phyloP scores from a whole-genome alignment of 2,797 vertebrate species.

The Miichthys miiuy region DNA sequence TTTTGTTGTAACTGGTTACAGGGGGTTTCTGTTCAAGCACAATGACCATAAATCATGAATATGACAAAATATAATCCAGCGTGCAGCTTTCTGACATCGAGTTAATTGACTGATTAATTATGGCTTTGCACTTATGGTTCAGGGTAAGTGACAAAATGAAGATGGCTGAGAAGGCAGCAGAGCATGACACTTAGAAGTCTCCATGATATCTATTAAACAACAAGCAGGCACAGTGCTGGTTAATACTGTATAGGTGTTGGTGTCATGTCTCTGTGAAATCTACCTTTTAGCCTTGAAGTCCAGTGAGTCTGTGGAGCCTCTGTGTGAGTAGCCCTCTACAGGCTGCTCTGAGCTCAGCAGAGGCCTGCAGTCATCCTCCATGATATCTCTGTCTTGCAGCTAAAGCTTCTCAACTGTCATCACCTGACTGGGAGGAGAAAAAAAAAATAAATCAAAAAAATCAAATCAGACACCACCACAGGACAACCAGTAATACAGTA shows the following conservation, averaged over 20 bases:
- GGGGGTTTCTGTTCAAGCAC: background rate
- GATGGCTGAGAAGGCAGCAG: too few relatives aligned
- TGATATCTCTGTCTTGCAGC: conserved; percentile 52
- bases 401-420: conserved; percentile 58
- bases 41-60: background rate
- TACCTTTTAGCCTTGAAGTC: conserved; percentile 85
- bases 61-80: background rate
- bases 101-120: background rate
- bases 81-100: background rate
- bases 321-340: conserved; percentile 66
- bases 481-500: background rate
- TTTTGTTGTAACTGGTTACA: background rate
- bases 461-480: conserved; percentile 5
- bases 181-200: background rate
- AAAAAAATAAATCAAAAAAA: background rate
- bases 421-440: conserved; percentile 59
- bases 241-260: background rate
- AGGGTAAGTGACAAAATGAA: too few relatives aligned
- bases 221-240: background rate
- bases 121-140: background rate
- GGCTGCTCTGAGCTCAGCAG: conserved; percentile 75
- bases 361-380: conserved; percentile 84
- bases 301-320: conserved; percentile 78
- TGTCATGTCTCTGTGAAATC: conserved; percentile 15
- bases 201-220: background rate